Evolutionary conservation across 1,140 invertebrate genomes (phyloP).

Genomic region (Eumaeus atala): DNA sequence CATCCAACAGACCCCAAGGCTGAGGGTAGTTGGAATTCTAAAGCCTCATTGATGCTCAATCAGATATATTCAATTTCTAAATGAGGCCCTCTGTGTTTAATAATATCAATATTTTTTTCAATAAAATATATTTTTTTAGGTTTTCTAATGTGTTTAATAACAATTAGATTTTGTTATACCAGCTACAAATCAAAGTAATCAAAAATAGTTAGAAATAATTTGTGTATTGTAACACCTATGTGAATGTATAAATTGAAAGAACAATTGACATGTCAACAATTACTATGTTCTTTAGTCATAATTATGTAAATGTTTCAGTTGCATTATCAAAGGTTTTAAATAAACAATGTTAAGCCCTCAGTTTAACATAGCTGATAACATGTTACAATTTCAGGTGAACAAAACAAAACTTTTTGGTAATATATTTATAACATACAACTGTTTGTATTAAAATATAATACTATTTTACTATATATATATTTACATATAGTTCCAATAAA

Average conservation of each 20-base stretch:
- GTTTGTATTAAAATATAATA: background rate
- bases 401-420: constrained; percentile 8
- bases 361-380: constrained; percentile 1
- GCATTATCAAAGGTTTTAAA: background rate
- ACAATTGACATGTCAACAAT: background rate
- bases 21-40: too few relatives aligned
- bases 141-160: background rate
- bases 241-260: too few relatives aligned
- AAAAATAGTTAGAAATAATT: too few relatives aligned
- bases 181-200: background rate
- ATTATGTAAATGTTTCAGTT: background rate
- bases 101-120: too few relatives aligned
- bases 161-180: background rate
- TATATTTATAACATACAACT: constrained; percentile 2
- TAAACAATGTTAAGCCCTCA: constrained; percentile 3
- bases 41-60: too few relatives aligned
- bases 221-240: too few relatives aligned
- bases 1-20: too few relatives aligned
- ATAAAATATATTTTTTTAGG: too few relatives aligned
- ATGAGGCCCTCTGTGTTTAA: too few relatives aligned
- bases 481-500: too few relatives aligned
- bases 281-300: background rate
- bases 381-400: background rate
- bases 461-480: too few relatives aligned
- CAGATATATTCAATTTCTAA: too few relatives aligned